phyloP scores from a whole-genome alignment of 1,140 invertebrate species.

The Drosophila pectinifera region DNA sequence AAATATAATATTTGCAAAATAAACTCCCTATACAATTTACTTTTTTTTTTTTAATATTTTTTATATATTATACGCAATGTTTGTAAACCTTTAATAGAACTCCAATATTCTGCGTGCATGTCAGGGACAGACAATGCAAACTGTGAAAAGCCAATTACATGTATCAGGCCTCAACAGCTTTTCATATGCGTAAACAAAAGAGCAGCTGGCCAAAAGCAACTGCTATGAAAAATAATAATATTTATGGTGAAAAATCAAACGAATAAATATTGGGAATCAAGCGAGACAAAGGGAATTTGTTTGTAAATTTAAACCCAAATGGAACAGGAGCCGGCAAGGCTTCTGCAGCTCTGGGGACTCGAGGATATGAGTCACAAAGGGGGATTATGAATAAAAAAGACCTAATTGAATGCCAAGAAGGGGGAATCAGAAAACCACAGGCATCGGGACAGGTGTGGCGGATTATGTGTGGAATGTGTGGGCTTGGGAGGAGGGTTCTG shows the following conservation, averaged over 20 bases:
- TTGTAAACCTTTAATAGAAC: neutral
- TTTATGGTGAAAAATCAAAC: slow-evolving; percentile 40
- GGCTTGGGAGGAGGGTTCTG: slow-evolving; percentile 50
- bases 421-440: slow-evolving; percentile 29
- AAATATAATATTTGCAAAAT: neutral
- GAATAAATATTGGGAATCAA: slow-evolving; percentile 42
- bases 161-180: slow-evolving; percentile 40
- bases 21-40: neutral
- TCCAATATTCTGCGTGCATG: slow-evolving; percentile 5
- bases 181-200: slow-evolving; percentile 24
- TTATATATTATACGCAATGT: too few relatives aligned
- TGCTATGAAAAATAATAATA: slow-evolving; percentile 32
- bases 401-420: slow-evolving; percentile 42
- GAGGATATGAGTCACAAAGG: slow-evolving; percentile 7
- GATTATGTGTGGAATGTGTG: slow-evolving; percentile 44
- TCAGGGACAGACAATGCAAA: slow-evolving; percentile 26
- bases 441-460: slow-evolving; percentile 34
- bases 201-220: slow-evolving; percentile 6
- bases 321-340: slow-evolving; percentile 11
- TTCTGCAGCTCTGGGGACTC: neutral
- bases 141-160: slow-evolving; percentile 37
- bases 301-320: slow-evolving; percentile 16
- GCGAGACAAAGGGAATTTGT: slow-evolving; percentile 24
- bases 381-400: slow-evolving; percentile 9
- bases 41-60: neutral